phyloP scores from a whole-genome alignment of 1,140 invertebrate species.

The Ceratosolen fusciceps region DNA sequence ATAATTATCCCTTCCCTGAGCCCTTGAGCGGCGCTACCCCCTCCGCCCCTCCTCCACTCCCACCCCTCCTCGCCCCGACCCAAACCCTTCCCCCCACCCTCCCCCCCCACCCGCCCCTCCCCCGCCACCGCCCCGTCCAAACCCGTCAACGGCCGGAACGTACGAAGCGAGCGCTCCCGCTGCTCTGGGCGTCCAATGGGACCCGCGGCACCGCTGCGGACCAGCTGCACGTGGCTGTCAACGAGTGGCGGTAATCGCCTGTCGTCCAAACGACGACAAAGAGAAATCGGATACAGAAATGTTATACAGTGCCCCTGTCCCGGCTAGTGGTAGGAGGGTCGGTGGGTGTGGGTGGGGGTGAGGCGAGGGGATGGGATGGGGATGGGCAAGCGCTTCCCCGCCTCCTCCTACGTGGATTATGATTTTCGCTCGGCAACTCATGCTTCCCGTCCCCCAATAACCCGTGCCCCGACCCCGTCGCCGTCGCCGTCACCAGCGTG shows the following conservation, averaged over 20 bases:
- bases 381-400: background rate
- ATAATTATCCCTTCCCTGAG: slow-evolving; percentile 19
- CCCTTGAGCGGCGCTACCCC: background rate
- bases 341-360: too few relatives aligned
- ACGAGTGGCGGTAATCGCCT: slow-evolving; percentile 45
- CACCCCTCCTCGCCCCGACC: too few relatives aligned
- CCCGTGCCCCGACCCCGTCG: background rate
- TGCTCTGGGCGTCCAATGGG: too few relatives aligned
- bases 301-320: background rate
- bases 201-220: slow-evolving; percentile 16
- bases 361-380: too few relatives aligned
- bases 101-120: too few relatives aligned
- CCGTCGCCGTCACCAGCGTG: background rate
- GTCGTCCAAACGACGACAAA: slow-evolving; percentile 41
- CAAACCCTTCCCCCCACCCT: too few relatives aligned
- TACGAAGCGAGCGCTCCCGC: background rate
- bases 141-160: too few relatives aligned
- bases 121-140: too few relatives aligned
- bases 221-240: slow-evolving; percentile 45
- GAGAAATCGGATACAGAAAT: slow-evolving; percentile 46
- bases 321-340: background rate
- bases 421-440: background rate
- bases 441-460: background rate
- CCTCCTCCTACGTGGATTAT: background rate
- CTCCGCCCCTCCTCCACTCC: too few relatives aligned